Base-by-base conservation (phyloP, 2,888 invertebrate species). In the Oxycera nigricornis region DNA sequence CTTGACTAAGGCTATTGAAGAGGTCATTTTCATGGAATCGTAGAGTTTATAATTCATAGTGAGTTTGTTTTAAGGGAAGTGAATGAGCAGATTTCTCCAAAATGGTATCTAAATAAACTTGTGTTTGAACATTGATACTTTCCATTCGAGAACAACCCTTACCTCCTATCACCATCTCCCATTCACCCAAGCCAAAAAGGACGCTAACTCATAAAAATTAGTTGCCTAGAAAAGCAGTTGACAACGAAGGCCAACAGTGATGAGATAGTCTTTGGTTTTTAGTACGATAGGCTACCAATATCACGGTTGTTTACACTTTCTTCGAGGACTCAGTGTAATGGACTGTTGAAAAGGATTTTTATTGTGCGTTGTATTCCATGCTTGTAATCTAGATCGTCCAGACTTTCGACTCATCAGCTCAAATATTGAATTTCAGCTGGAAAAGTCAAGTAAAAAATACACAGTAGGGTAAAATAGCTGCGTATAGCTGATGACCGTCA, bases 291-390 rank as follows among this genome's bases (percentile, higher is more conserved):
- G 14, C 11, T 46, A 11, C 14, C 61, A 61, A 4, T 31, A 9
- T 61, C 61, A 30, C 61, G 61, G 61, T 20, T 61, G 31, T 61
- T 61, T 61, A 61, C 61, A 31, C 17, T 61, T 61, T 31, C n/a
- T 9, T 17, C 28, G 28, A 11, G 30, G 31, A 61, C 31, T 31
- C 61, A 61, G 31, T 17, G 14, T 31, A 61, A 61, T 61, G 26
- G 61, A 26, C 61, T 26, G 26, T 61, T 11, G 14, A 31, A 61
- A 61, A 31, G 61, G 9, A 2, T 9, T 30, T 61, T 61, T 61
- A 17, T 61, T 61, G 17, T 31, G 31, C 61, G 35, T 31, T 26
- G 59, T 9, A 46, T 46, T 46, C n/a, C 6, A 46, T 2, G 46
- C 3, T 17, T 46, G 17, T 46, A n/a, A 46, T 46, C n/a, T n/a